These are phyloP conservation scores for Urocynchramus pylzowi DNA, from an alignment of 2,113 vertebrate genomes.

Conservation along the genomic window DNA sequence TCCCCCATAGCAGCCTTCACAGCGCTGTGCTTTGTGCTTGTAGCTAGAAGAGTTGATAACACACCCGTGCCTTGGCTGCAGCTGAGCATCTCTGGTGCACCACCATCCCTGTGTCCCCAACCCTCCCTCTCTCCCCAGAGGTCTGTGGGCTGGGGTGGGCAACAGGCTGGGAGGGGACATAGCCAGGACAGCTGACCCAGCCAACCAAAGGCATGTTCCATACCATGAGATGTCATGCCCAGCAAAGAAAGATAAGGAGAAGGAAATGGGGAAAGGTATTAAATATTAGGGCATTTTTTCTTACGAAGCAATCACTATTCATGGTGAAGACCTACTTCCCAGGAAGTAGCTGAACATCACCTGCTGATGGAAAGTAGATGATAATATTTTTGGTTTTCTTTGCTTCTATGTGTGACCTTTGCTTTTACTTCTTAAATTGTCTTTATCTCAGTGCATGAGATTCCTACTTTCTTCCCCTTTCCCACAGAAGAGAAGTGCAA, in stretches of 20 bases:
- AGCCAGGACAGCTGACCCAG: not conserved
- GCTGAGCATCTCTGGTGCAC: not conserved
- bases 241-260: not conserved
- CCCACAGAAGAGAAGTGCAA: not conserved
- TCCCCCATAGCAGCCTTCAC: not conserved
- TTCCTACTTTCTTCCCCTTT: too few relatives aligned
- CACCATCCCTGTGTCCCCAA: rapidly evolving
- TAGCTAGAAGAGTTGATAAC: not conserved
- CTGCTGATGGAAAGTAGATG: not conserved
- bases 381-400: not conserved
- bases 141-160: not conserved
- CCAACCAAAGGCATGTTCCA: not conserved
- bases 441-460: too few relatives aligned
- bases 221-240: rapidly evolving
- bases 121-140: rapidly evolving
- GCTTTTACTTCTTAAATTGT: too few relatives aligned
- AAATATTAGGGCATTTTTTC: not conserved
- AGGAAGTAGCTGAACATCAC: not conserved
- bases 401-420: too few relatives aligned
- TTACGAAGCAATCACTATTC: not conserved
- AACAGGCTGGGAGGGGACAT: not conserved
- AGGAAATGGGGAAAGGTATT: not conserved
- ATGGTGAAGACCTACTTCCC: not conserved
- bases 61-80: not conserved
- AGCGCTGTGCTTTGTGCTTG: not conserved